These are phyloP conservation scores for Bergia puertoricense DNA, from an alignment of 92 coral and sea anemone genomes.

Conservation along the genomic window DNA sequence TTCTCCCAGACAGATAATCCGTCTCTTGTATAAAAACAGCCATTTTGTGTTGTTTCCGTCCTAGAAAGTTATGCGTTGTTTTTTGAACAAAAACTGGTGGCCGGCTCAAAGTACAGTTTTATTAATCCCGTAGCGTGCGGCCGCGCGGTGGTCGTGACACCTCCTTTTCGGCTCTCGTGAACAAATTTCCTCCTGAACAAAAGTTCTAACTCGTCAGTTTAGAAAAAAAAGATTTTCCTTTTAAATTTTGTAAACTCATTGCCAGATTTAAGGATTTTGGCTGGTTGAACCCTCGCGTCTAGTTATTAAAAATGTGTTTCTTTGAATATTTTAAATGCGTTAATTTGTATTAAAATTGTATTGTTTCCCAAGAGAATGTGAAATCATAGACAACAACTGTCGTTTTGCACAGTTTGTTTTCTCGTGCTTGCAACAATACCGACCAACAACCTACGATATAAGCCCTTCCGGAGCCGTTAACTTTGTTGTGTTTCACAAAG, in stretches of 20 bases:
- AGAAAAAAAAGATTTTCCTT: neutral
- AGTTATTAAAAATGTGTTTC: neutral
- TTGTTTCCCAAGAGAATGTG: neutral
- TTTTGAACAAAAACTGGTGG: no score
- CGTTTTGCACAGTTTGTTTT: neutral
- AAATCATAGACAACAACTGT: slow-evolving; percentile 1
- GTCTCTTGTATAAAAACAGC: no score
- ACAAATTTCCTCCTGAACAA: neutral
- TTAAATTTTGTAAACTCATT: neutral
- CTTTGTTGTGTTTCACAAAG: neutral
- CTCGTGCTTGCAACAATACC: neutral
- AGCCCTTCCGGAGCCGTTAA: neutral
- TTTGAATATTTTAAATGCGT: neutral
- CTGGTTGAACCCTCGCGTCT: neutral
- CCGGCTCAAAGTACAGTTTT: neutral
- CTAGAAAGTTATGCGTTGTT: no score
- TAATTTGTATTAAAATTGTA: neutral
- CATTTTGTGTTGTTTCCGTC: no score
- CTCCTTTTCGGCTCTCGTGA: neutral
- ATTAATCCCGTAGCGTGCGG: neutral
- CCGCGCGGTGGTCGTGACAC: neutral
- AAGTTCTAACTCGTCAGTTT: neutral
- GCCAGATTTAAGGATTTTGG: neutral
- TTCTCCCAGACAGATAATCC: no score
- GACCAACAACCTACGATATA: neutral